A percentile compares a stretch with the other conserved stretches of the same genome.
phyloP scores from a whole-genome alignment of 1,140 invertebrate genomes.

The Monochamus saltuarius region DNA sequence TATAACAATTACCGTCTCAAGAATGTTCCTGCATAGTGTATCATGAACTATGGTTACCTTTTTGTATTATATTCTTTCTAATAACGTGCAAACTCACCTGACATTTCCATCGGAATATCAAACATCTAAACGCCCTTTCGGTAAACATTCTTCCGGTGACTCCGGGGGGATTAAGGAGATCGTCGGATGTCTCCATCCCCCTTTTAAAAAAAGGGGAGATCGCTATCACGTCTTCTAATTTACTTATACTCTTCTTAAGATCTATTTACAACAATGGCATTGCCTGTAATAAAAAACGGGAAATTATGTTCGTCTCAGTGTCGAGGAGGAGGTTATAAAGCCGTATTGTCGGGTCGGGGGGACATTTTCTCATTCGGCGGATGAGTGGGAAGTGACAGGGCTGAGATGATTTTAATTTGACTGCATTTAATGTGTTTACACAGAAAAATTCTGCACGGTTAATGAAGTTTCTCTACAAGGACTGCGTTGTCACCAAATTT shows the following conservation, averaged over 20 bases:
- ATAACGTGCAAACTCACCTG: too few species aligned
- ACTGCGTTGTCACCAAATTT: too few species aligned
- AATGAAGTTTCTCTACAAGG: too few species aligned
- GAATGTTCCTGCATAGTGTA: too few species aligned
- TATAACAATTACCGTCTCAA: too few species aligned
- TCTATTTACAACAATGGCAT: slow-evolving; percentile 59
- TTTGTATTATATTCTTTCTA: too few species aligned
- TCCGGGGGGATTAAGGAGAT: slow-evolving; percentile 4
- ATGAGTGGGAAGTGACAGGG: neutral
- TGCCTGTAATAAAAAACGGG: slow-evolving; percentile 42
- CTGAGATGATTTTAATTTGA: slow-evolving; percentile 7
- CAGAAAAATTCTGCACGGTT: too few species aligned
- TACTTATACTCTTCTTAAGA: slow-evolving; percentile 67
- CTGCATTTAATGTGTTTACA: neutral
- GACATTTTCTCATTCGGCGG: slow-evolving; percentile 5
- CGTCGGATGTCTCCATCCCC: slow-evolving; percentile 13
- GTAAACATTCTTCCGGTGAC: neutral
- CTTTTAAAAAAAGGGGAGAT: slow-evolving; percentile 56
- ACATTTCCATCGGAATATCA: too few species aligned
- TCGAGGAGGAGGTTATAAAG: slow-evolving; percentile 10
- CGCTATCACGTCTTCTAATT: slow-evolving; percentile 67
- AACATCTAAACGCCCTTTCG: too few species aligned
- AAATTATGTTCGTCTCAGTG: slow-evolving; percentile 32
- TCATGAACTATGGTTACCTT: too few species aligned
- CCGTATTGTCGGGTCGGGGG: neutral